Percentiles rank a stretch among this genome's conserved stretches.
These are phyloP conservation scores for Sicus ferrugineus DNA, from an alignment of 2,888 invertebrate species.

Conservation along the genomic window DNA sequence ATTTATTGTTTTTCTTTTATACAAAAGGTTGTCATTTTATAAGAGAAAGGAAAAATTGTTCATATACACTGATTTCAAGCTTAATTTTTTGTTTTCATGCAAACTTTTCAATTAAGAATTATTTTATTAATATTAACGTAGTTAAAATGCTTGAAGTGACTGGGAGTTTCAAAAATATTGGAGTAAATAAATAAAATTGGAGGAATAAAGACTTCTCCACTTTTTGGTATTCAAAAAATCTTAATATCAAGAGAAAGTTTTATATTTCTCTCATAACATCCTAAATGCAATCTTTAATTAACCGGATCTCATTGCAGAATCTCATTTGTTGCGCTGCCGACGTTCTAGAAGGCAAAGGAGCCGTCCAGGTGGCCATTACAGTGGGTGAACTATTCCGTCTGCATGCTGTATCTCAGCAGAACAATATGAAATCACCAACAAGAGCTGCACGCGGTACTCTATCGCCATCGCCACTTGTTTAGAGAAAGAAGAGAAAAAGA, in stretches of 20 bases:
- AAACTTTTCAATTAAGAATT: too few species aligned
- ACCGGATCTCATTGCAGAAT: constrained; percentile 67
- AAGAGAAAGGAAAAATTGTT: too few species aligned
- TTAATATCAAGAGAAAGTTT: constrained; percentile 24
- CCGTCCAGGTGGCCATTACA: constrained; percentile 87
- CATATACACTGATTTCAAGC: background rate
- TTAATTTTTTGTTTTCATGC: background rate
- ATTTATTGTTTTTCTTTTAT: too few species aligned
- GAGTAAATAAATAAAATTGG: too few species aligned
- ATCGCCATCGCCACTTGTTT: constrained; percentile 59
- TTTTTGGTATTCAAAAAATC: too few species aligned
- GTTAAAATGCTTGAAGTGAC: background rate
- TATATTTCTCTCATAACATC: constrained; percentile 65
- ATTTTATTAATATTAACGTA: background rate
- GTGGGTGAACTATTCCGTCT: constrained; percentile 83
- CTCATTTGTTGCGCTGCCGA: constrained; percentile 90
- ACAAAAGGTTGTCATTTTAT: too few species aligned
- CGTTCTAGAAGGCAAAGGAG: constrained; percentile 89
- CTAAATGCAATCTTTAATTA: background rate
- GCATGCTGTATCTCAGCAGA: constrained; percentile 62
- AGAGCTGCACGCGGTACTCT: constrained; percentile 56
- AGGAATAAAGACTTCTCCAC: too few species aligned
- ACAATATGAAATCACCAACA: constrained; percentile 56
- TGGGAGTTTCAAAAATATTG: background rate
- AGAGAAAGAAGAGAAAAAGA: constrained; percentile 27